Percentiles rank a stretch among this genome's conserved stretches.
Conservation (phyloP, 2,888 invertebrate species). For the Microctonus aethiopoides region DNA sequence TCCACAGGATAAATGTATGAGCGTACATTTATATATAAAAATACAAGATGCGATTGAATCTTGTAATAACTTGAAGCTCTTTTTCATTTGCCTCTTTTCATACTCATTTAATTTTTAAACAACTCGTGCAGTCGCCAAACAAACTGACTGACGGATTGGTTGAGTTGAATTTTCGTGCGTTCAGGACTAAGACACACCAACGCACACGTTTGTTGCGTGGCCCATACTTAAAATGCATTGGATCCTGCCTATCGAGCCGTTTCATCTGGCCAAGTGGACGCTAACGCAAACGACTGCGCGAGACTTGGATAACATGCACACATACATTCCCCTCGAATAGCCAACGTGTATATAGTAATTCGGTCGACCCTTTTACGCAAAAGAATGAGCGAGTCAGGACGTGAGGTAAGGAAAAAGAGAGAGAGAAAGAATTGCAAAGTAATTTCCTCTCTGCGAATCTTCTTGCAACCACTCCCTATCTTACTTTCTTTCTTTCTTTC, state of each 20-base stretch:
- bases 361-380: conserved; percentile 1
- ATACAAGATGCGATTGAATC: conserved; percentile 16
- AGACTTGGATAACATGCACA: conserved; percentile 24
- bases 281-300: conserved; percentile 5
- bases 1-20: not conserved
- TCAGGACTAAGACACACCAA: conserved; percentile 10
- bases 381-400: not conserved
- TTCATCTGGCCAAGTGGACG: conserved; percentile 51
- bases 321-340: conserved; percentile 24
- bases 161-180: not conserved
- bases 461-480: not conserved
- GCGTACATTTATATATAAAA: not conserved
- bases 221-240: conserved; percentile 63
- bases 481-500: not conserved
- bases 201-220: not conserved
- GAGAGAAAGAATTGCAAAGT: conserved; percentile 14
- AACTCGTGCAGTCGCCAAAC: not conserved
- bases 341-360: conserved; percentile 11
- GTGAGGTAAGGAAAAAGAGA: conserved; percentile 6
- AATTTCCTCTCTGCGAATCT: conserved; percentile 24
- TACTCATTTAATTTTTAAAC: not conserved
- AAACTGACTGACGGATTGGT: conserved; percentile 5
- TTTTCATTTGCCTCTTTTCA: not conserved
- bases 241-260: conserved; percentile 58
- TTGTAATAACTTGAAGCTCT: not conserved